These are phyloP conservation scores for Tetramorium alpestre DNA, from an alignment of 1,140 invertebrate species.

Conservation along the genomic window DNA sequence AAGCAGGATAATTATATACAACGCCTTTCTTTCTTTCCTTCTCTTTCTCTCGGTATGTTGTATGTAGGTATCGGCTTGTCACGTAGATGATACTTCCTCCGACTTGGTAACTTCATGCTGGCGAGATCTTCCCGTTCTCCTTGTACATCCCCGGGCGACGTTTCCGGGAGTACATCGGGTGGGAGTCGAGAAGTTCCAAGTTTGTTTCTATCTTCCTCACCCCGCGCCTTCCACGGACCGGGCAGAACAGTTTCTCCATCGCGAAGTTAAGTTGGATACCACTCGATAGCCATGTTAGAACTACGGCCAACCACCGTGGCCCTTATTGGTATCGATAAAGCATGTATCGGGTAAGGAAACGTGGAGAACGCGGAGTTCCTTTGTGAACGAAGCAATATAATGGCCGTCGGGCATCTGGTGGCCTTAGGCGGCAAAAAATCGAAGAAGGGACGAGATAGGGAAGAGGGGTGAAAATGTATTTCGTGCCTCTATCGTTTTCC, in stretches of 20 bases:
- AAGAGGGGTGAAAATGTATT: constrained; percentile 44
- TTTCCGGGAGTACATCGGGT: constrained; percentile 53
- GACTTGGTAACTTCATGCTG: constrained; percentile 58
- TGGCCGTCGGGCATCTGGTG: constrained; percentile 59
- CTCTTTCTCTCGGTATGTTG: background rate
- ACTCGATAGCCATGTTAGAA: constrained; percentile 65
- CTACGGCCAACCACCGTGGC: constrained; percentile 52
- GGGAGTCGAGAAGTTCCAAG: constrained; percentile 65
- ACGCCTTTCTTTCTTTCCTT: background rate
- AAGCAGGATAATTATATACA: constrained; percentile 26
- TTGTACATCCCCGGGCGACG: constrained; percentile 66
- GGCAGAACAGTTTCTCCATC: constrained; percentile 25
- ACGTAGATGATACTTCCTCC: constrained; percentile 61
- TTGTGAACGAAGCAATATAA: constrained; percentile 68
- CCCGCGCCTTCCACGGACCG: background rate
- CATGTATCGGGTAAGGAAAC: constrained; percentile 51
- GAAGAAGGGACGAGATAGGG: background rate
- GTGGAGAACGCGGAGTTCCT: constrained; percentile 28
- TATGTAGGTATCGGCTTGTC: constrained; percentile 54
- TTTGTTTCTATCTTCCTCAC: constrained; percentile 44
- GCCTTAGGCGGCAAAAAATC: constrained; percentile 46
- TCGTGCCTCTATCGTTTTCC: constrained; percentile 53
- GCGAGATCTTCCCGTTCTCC: constrained; percentile 56
- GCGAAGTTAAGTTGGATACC: constrained; percentile 54
- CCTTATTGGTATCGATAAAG: constrained; percentile 81